Evolutionary conservation across 2,113 vertebrate genomes (phyloP).

Genomic region (Oceanites oceanicus): DNA sequence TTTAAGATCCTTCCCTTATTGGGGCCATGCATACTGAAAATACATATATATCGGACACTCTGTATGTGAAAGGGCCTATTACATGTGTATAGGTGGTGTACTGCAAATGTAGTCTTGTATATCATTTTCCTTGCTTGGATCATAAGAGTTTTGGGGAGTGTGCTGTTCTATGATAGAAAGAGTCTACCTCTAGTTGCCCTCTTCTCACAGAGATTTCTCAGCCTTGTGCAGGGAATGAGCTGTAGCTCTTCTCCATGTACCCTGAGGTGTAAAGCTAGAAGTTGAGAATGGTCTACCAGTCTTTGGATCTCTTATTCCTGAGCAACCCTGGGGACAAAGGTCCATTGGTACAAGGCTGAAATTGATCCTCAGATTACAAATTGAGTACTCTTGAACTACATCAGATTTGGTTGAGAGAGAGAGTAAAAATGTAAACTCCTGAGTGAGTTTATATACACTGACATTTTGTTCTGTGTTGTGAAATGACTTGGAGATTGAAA

Average conservation of each 20-base stretch:
- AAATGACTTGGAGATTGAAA: neutral
- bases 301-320: neutral
- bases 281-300: neutral
- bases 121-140: neutral
- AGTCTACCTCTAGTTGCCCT: neutral
- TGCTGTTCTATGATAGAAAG: neutral
- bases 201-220: neutral
- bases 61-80: neutral
- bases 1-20: neutral
- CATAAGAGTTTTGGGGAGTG: neutral
- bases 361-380: neutral
- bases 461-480: neutral
- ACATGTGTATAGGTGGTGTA: neutral
- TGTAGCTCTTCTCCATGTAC: neutral
- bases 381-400: neutral
- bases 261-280: neutral
- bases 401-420: neutral
- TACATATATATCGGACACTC: too few species aligned
- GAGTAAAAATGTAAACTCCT: neutral
- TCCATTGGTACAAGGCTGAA: neutral
- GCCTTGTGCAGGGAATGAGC: neutral
- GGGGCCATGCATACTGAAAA: neutral
- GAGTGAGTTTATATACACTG: neutral
- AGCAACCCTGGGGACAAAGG: neutral
- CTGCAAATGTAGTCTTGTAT: neutral